Evolutionary conservation across 2,797 vertebrate species (phyloP), one percentile per base, ranked within the genome.

Genomic region (Acipenser transmontanus): DNA sequence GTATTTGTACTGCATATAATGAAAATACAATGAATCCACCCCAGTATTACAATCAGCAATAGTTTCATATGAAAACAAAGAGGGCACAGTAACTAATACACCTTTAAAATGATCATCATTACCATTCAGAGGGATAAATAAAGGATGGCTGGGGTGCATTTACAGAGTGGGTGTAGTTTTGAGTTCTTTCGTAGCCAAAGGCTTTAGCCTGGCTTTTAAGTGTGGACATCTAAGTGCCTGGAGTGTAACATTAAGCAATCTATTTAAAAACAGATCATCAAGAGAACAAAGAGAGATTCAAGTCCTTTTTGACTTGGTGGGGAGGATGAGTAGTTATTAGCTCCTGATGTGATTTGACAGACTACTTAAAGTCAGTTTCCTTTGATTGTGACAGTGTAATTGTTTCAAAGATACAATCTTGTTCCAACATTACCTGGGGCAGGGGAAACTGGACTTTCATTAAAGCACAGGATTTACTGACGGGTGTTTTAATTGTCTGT

Each of bases 351-450:
- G 82, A 85, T 82, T 75, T 82, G 86, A 87, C 85, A 78, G 87
- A 84, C 85, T 84, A 80, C 85, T 91, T 90, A 88, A 88, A 88
- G 81, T 80, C 82, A 78, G 86, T 86, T 88, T 90, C 89, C 89
- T 92, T 92, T 92, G 91, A 91, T 92, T 91, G 89, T 92, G 91
- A 92, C 91, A 91, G 89, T 91, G 88, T 91, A 91, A 92, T 91
- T 91, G 90, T 91, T 88, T 81, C 78, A 75, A 84, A 89, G 88
- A 90, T 90, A 87, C 87, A 86, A 90, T 92, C 88, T 84, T 76
- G 80, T 83, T 71, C 80, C 87, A 74, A 78, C 75, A 63, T 88
- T 81, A 91, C 88, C 89, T 88, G 83, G 70, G 91, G 89, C 88
- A 82, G 83, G 81, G 86, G 85, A 88, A 88, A 87, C 88, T 85